A percentile compares a stretch with the other conserved stretches of the same genome.
phyloP scores from a whole-genome alignment of 23 tunicate genomes.

The Trididemnum nubilum region DNA sequence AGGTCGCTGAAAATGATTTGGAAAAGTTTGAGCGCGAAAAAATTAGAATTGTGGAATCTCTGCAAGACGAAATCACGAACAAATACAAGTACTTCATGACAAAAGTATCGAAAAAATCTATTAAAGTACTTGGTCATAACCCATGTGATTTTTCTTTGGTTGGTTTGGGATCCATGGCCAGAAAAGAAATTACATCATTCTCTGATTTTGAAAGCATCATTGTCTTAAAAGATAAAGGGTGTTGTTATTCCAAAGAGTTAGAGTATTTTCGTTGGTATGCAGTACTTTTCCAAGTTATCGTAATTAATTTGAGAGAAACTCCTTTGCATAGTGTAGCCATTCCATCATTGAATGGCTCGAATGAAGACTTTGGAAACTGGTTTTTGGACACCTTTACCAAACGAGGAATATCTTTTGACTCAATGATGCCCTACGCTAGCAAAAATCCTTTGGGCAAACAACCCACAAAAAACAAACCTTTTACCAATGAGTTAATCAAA shows the following conservation, averaged over 20 bases:
- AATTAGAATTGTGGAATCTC: not conserved
- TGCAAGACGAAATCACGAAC: constrained; percentile 12
- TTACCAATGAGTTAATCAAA: constrained; percentile 28
- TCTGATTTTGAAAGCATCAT: constrained; percentile 66
- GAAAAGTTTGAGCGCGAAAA: not conserved
- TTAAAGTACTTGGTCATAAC: constrained; percentile 28
- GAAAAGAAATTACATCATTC: constrained; percentile 49
- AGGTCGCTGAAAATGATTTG: not conserved
- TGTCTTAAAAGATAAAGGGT: constrained; percentile 28
- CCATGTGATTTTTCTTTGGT: constrained; percentile 50
- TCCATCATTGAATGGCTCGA: constrained; percentile 24
- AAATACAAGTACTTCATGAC: constrained; percentile 33
- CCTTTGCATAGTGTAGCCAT: constrained; percentile 22
- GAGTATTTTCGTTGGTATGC: constrained; percentile 59
- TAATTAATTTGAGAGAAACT: constrained; percentile 44
- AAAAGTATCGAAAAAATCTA: constrained; percentile 22
- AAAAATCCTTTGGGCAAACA: constrained; percentile 44
- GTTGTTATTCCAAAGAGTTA: not conserved
- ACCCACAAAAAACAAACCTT: constrained; percentile 36
- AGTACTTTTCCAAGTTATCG: constrained; percentile 33
- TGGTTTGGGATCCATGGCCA: constrained; percentile 58
- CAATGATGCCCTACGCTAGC: constrained; percentile 53
- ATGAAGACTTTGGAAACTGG: constrained; percentile 25
- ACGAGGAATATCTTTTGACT: constrained; percentile 45
- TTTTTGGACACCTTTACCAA: constrained; percentile 38